Evolutionary conservation across 2,797 vertebrate genomes (phyloP), one percentile per base, ranked within the genome.

Genomic region (Tauraco hartlaubi): DNA sequence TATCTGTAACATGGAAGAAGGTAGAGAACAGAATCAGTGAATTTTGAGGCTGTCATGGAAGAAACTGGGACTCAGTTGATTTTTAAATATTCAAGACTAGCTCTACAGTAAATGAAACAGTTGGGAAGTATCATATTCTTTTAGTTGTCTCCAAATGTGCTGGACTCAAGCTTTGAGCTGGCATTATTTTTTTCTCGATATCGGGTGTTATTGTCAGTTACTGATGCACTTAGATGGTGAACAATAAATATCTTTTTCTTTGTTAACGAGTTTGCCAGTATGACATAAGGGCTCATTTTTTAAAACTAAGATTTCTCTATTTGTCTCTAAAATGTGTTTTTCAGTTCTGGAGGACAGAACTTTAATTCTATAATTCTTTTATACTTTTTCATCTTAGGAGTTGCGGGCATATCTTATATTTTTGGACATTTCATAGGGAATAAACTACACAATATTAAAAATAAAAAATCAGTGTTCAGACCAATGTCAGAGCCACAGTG

Each of bases 251-350:
- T 21, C 8, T 43, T 88, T 51, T 86, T 33, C 26, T 75, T 77
- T 15, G 1, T 84, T 93, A 86, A 84, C 0, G 0, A 86, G 55
- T 39, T 88, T 97, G 66, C 69, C 76, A 77, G 62, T 33, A 64
- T 80, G 67, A 86, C 35, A 81, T 83, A 94, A 91, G 51, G 15
- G 15, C 28, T 93, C 33, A 84, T 96, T 93, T 92, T 90, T 96
- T 11, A 63, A 73, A 91, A 48, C 41, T 74, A 59, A 69, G 74
- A 73, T 68, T 81, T 82, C 49, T 92, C 77, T 90, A 83, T 83
- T 81, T 95, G 72, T 92, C 58, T 82, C 61, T 76, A 21, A 97
- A 97, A 96, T 96, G 48, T n/a, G 41, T 75, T 95, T 93, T 94
- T 66, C 46, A 23, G 21, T 92, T 80, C n/a, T 69, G 72, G 68